Evolutionary conservation across 2,888 invertebrate species (phyloP).

Genomic region (Microchrysa polita): DNA sequence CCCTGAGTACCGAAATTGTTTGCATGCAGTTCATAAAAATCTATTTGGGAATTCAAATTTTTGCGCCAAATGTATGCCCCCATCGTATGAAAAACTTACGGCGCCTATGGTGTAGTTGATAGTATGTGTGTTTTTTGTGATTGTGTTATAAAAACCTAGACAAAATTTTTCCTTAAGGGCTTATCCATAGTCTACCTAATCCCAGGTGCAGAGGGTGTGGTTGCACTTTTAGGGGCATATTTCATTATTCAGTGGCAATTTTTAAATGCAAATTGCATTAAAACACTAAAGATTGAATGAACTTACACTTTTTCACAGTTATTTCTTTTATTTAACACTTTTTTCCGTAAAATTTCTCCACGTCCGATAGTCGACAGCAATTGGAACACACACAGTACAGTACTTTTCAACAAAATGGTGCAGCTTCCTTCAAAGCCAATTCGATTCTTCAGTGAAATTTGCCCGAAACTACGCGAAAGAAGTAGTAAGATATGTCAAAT

Average conservation of each 20-base stretch:
- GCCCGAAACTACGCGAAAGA: slow-evolving; percentile 19
- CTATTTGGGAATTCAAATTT: no score
- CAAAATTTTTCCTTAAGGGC: not conserved
- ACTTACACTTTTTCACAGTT: slow-evolving; percentile 34
- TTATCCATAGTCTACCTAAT: slow-evolving; percentile 8
- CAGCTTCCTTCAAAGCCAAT: no score
- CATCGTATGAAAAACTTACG: no score
- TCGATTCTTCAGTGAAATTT: slow-evolving; percentile 16
- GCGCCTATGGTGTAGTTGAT: no score
- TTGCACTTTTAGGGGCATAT: slow-evolving; percentile 12
- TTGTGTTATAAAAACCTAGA: no score
- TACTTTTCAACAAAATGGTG: slow-evolving; percentile 38
- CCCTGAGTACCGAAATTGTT: no score
- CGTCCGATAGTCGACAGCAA: slow-evolving; percentile 14
- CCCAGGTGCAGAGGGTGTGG: slow-evolving; percentile 36
- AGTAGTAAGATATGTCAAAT: not conserved
- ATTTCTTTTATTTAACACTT: slow-evolving; percentile 8
- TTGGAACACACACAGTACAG: slow-evolving; percentile 11
- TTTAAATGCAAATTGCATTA: not conserved
- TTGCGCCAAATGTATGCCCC: no score
- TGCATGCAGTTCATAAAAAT: no score
- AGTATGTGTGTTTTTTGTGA: no score
- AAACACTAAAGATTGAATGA: not conserved
- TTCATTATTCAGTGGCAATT: not conserved
- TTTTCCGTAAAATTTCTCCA: slow-evolving; percentile 22